Base-by-base conservation (phyloP, 2,888 invertebrate species). In the Cheiracanthium punctorium region DNA sequence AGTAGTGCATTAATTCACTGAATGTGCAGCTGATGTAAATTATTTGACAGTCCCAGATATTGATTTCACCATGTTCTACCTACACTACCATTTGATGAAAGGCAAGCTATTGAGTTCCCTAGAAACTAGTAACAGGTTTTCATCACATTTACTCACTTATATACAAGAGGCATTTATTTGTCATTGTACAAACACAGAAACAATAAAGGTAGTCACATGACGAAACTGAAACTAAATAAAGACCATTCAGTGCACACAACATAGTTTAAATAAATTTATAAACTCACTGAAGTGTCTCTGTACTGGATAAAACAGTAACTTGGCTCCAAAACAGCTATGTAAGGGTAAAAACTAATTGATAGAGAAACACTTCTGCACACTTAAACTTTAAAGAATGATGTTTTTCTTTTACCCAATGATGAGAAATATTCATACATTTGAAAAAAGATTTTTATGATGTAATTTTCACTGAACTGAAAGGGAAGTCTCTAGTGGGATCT, bases 11-110 rank as follows among this genome's bases (percentile, higher is more conserved):
- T 70, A 32, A 81, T 81, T 77, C 81, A 81, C 76, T 76, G 75
- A 76, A 77, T 87, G 81, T 87, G 87, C 81, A 74, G 85, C 80
- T 86, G 86, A 86, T 70, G 80, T 75, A 87, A 32, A 87, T 12
- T 33, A 69, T 77, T 65, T 81, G 81, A 69, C 69, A 75, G 71
- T 86, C 75, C 73, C 81, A 71, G 87, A 81, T 87, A 81, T 77
- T 81, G 76, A 77, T 81, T 48, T 77, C 81, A 80, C 75, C 81
- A 81, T 65, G 74, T 87, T 81, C 77, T 81, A 81, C 58, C 81
- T 86, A 87, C 81, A 87, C 87, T 87, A 87, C 75, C 67, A 87
- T 79, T 81, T 87, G 81, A 81, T 81, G 87, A 87, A 86, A 87
- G 87, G 87, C 87, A 81, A 81, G 76, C 87, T 87, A 87, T 80